Evolutionary conservation across 2,888 invertebrate genomes (phyloP).

Genomic region (Drosophila trichaetosa): DNA sequence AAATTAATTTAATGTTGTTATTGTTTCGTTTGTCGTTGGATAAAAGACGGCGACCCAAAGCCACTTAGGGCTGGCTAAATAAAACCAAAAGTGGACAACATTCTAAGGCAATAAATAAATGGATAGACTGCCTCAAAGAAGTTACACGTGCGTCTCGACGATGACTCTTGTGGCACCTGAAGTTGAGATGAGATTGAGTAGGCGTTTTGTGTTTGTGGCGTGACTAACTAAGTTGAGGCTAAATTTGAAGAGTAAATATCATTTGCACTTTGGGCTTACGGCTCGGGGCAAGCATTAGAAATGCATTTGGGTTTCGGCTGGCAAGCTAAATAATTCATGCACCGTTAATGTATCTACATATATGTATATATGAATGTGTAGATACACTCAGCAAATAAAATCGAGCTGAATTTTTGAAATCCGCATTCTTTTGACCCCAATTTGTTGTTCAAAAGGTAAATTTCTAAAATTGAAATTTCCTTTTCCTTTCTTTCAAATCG

Average conservation of each 20-base stretch:
- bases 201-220: neutral
- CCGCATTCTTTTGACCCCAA: no score
- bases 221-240: constrained; percentile 46
- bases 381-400: neutral
- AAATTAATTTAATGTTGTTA: constrained; percentile 70
- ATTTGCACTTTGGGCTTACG: constrained; percentile 61
- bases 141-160: constrained; percentile 17
- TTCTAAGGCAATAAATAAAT: constrained; percentile 26
- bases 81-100: constrained; percentile 3
- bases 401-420: neutral
- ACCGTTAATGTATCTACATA: constrained; percentile 47
- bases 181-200: neutral
- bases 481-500: no score
- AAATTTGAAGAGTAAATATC: constrained; percentile 56
- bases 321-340: constrained; percentile 52
- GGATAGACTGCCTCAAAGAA: constrained; percentile 6
- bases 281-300: constrained; percentile 53
- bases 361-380: neutral
- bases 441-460: no score
- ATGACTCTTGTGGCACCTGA: constrained; percentile 32
- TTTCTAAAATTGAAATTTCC: no score
- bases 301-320: constrained; percentile 66
- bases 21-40: constrained; percentile 32
- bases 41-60: constrained; percentile 23
- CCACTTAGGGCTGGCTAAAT: constrained; percentile 37